Base-by-base conservation (phyloP, 1,140 invertebrate genomes). In the Eulimnadia texana region DNA sequence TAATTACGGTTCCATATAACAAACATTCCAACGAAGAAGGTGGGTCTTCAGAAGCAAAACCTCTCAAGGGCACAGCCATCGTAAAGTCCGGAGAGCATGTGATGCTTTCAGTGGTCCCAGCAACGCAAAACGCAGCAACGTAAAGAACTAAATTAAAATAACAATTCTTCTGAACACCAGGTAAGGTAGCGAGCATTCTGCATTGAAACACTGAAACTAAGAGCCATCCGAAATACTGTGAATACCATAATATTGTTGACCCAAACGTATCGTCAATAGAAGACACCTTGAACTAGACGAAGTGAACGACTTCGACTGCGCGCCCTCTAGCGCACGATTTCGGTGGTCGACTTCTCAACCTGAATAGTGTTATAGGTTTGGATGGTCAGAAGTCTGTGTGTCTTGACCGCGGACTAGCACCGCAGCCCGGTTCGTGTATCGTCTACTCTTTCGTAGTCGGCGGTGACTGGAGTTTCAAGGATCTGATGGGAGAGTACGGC, bases 321-420 rank as follows among this genome's bases (percentile, higher is more conserved):
- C 29, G 55, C 25, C 13, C 23, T 47, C n/a, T 58, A n/a, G 23
- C 28, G 13, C 55, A 58, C 20, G 23, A 58, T 19, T 58, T 58
- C 42, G 55, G 55, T 9, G 55, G 55, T n/a, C 13, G 19, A 3
- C 33, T 42, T n/a, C 20, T 53, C 20, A 53, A 25, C 6, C 24
- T 58, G 24, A 27, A 25, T 11, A 58, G 29, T 22, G 23, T 20
- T 9, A 27, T 27, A 0, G 20, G 50, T n/a, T 9, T 60, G 0
- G 64, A 65, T 28, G 64, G 64, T 0, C 42, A 50, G 50, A 66
- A 66, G 29, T 16, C 29, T 16, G 62, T 66, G 50, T 66, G 65
- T 29, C 10, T 66, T 24, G 65, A 66, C 53, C n/a, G 42, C 1
- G 50, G 25, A 3, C 54, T 66, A 20, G 19, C 27, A 27, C 28